phyloP scores from a whole-genome alignment of 2,888 invertebrate species.

The Dryomyza anilis region DNA sequence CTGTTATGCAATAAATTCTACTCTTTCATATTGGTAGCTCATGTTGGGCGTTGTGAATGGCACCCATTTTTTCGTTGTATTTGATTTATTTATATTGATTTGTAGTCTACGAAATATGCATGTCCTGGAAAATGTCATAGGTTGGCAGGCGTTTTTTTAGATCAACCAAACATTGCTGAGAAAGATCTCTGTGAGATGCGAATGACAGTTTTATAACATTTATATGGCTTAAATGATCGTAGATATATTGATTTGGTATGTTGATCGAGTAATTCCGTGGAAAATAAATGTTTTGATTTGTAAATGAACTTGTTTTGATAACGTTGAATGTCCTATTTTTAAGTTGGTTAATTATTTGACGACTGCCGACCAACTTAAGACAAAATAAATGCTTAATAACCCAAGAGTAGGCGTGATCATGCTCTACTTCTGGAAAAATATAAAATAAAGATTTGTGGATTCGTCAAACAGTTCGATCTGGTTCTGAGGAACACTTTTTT shows the following conservation, averaged over 20 bases:
- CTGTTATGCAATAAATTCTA: background rate
- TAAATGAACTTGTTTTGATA: constrained; percentile 2
- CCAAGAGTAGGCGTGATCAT: background rate
- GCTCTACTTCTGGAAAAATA: background rate
- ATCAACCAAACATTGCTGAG: background rate
- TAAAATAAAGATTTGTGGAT: background rate
- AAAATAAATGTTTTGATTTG: constrained; percentile 1
- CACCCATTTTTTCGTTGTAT: background rate
- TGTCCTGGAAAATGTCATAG: no score
- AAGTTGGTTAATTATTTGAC: no score
- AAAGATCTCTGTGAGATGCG: background rate
- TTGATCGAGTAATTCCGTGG: background rate
- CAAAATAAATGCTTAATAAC: background rate
- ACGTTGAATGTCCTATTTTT: background rate
- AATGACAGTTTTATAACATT: background rate
- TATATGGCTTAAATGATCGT: background rate
- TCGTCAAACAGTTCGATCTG: no score
- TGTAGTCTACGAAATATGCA: no score
- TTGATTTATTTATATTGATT: background rate
- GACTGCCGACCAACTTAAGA: background rate
- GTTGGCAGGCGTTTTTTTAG: background rate
- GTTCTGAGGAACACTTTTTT: no score
- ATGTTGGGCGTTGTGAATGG: background rate
- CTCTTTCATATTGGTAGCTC: background rate
- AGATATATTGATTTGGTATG: background rate